phyloP scores from a whole-genome alignment of 2,888 invertebrate genomes.

The Dynastes tityus region DNA sequence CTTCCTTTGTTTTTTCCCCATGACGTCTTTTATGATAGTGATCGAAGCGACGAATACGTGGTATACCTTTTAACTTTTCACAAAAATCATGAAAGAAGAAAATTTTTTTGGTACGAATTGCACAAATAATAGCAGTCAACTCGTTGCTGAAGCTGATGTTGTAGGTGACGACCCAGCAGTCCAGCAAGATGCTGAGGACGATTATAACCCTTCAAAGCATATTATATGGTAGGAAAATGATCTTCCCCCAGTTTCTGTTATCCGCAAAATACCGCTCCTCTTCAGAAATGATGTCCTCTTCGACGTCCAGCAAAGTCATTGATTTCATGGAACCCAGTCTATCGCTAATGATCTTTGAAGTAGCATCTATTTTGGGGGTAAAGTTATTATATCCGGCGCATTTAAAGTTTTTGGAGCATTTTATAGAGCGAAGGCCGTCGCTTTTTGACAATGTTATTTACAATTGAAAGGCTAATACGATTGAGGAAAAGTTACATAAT shows the following conservation, averaged over 20 bases:
- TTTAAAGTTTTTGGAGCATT: neutral
- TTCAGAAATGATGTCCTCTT: neutral
- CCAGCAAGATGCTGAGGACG: constrained; percentile 7
- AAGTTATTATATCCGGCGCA: no score
- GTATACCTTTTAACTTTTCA: no score
- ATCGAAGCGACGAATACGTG: no score
- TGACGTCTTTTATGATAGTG: no score
- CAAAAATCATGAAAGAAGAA: no score
- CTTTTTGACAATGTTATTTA: constrained; percentile 13
- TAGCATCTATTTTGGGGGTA: no score
- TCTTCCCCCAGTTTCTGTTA: constrained; percentile 42
- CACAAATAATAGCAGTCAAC: constrained; percentile 36
- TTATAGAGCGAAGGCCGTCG: neutral
- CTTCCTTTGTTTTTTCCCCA: no score
- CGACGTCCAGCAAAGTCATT: neutral
- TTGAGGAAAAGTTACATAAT: neutral
- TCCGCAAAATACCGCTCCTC: constrained; percentile 7
- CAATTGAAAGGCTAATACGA: neutral
- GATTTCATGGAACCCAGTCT: neutral
- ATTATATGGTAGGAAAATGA: constrained; percentile 41
- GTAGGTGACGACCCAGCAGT: constrained; percentile 35
- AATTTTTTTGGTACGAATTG: no score
- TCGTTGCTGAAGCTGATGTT: neutral
- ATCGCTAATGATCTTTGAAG: neutral
- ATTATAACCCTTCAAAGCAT: constrained; percentile 45